Evolutionary conservation across 2,113 vertebrate genomes (phyloP).

Genomic region (Galemys pyrenaicus): DNA sequence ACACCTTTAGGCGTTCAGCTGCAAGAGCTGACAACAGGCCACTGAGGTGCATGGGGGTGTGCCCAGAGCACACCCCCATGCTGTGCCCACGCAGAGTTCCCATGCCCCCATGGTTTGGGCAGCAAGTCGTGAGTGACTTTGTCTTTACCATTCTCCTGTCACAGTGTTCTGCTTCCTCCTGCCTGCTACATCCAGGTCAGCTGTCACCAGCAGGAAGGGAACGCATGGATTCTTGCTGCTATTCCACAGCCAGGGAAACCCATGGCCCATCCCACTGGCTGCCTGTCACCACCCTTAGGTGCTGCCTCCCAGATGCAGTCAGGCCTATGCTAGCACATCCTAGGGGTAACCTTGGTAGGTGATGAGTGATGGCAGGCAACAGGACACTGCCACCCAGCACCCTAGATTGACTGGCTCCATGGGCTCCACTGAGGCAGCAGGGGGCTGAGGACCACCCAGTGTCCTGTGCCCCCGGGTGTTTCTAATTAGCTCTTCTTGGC

Average conservation of each 20-base stretch:
- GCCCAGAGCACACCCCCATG: background rate
- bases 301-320: background rate
- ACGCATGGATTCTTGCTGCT: background rate
- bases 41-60: background rate
- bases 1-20: background rate
- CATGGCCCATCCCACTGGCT: background rate
- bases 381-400: background rate
- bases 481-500: background rate
- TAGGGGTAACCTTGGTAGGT: background rate
- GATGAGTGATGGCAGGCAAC: background rate
- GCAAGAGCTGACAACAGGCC: background rate
- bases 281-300: background rate
- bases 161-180: background rate
- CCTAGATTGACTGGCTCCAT: too few relatives aligned
- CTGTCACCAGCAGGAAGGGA: background rate
- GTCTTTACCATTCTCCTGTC: background rate
- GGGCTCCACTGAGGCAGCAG: background rate
- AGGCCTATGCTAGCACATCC: background rate
- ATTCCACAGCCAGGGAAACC: background rate
- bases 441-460: too few relatives aligned
- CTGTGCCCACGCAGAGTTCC: background rate
- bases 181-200: background rate
- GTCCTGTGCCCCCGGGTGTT: background rate
- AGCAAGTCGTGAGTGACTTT: too few relatives aligned
- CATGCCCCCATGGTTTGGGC: background rate